phyloP scores from a whole-genome alignment of 2,888 invertebrate species.

The Perizoma flavofasciatum region DNA sequence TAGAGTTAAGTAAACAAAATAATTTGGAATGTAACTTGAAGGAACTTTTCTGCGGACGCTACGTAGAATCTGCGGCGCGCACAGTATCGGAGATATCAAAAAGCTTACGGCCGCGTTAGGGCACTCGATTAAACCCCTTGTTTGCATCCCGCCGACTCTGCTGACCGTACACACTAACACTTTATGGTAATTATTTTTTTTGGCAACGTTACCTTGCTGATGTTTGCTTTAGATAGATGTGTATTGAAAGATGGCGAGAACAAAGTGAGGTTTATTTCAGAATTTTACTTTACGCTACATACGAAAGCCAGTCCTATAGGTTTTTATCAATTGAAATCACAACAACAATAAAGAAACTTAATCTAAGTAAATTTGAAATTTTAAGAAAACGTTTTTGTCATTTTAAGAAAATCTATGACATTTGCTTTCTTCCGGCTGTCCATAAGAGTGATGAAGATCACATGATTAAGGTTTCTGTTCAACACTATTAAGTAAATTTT shows the following conservation, averaged over 20 bases:
- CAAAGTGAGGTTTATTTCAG: too few relatives aligned
- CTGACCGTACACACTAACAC: constrained; percentile 63
- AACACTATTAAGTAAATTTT: too few relatives aligned
- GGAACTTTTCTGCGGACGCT: constrained; percentile 45
- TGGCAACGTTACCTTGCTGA: constrained; percentile 49
- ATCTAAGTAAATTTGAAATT: too few relatives aligned
- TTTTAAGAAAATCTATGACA: too few relatives aligned
- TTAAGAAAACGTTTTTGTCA: too few relatives aligned
- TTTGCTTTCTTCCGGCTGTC: too few relatives aligned
- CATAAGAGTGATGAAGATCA: too few relatives aligned
- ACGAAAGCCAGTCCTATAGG: too few relatives aligned
- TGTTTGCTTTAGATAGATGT: constrained; percentile 24
- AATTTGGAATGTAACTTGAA: not conserved
- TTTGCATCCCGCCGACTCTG: constrained; percentile 63
- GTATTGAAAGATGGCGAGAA: not conserved
- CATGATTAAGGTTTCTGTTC: too few relatives aligned
- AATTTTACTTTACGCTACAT: not conserved
- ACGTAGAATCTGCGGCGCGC: constrained; percentile 45
- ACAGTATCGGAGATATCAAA: constrained; percentile 68
- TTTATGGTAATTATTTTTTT: constrained; percentile 73
- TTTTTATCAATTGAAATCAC: too few relatives aligned
- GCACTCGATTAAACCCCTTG: constrained; percentile 65
- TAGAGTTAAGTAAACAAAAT: too few relatives aligned
- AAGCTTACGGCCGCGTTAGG: constrained; percentile 64
- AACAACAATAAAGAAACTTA: too few relatives aligned